phyloP scores from a whole-genome alignment of 30 jellyfish, hydroid and myxozoan species.

The Aurelia sp. region DNA sequence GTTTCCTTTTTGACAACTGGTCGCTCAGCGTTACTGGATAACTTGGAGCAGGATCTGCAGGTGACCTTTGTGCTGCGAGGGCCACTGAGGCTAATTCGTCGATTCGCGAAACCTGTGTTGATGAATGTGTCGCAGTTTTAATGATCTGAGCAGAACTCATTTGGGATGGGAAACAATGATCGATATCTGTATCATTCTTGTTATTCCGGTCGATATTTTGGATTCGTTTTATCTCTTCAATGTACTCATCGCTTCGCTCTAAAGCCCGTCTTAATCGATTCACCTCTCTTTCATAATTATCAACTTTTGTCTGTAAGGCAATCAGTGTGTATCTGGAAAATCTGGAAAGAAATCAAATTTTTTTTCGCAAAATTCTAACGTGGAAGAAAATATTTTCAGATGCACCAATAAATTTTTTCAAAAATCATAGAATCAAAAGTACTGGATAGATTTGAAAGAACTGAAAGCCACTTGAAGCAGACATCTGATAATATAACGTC shows the following conservation, averaged over 20 bases:
- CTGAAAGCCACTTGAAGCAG: too few species aligned
- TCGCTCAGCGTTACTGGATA: neutral
- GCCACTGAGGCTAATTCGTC: slow-evolving; percentile 67
- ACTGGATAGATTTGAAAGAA: too few species aligned
- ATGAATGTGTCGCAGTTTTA: neutral
- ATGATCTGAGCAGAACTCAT: too few species aligned
- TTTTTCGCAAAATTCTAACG: too few species aligned
- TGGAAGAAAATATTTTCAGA: too few species aligned
- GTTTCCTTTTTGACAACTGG: neutral
- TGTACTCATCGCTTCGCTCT: slow-evolving; percentile 91
- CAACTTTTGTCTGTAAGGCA: slow-evolving; percentile 95
- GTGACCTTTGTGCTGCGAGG: slow-evolving; percentile 34
- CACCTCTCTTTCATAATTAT: slow-evolving; percentile 89
- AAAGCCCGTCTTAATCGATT: slow-evolving; percentile 83
- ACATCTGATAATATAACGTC: too few species aligned
- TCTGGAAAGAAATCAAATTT: slow-evolving; percentile 30
- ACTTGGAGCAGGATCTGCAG: neutral
- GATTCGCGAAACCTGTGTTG: slow-evolving; percentile 20
- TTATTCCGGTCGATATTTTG: neutral
- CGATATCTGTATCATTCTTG: neutral
- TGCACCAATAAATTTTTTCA: too few species aligned
- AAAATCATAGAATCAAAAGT: too few species aligned
- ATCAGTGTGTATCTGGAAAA: slow-evolving; percentile 86
- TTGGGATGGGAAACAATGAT: neutral
- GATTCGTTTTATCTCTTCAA: slow-evolving; percentile 77